Conservation (phyloP, 35 echinoderm and acorn worm genomes). For the Apostichopus californicus region DNA sequence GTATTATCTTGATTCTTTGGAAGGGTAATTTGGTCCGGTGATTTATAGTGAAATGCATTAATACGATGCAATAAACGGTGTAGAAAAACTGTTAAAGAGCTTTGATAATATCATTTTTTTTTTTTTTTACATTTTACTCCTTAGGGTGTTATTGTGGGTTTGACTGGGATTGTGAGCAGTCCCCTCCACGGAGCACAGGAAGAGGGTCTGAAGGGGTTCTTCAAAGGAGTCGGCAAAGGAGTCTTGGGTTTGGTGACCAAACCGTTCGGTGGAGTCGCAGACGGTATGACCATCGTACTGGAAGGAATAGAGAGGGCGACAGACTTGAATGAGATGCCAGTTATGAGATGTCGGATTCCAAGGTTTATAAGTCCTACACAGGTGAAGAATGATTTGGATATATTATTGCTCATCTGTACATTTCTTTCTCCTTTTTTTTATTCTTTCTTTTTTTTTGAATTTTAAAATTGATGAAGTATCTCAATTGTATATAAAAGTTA, state of each 20-base stretch:
- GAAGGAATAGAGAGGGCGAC: constrained; percentile 94
- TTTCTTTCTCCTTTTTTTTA: too few relatives aligned
- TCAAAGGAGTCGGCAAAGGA: constrained; percentile 94
- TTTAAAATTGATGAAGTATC: too few relatives aligned
- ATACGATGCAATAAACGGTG: too few relatives aligned
- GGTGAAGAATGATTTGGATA: constrained; percentile 47
- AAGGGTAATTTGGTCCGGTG: too few relatives aligned
- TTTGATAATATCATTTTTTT: too few relatives aligned
- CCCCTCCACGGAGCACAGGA: constrained; percentile 90
- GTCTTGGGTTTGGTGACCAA: constrained; percentile 84
- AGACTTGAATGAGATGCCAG: constrained; percentile 81
- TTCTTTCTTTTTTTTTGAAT: too few relatives aligned
- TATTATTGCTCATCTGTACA: too few relatives aligned
- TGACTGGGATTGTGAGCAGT: constrained; percentile 75
- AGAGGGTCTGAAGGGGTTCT: constrained; percentile 95
- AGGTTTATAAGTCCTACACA: constrained; percentile 86
- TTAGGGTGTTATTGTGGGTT: constrained; percentile 88
- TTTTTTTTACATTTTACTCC: not conserved
- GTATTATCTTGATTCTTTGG: too few relatives aligned
- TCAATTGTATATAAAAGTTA: too few relatives aligned
- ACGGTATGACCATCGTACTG: constrained; percentile 84
- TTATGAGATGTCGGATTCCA: constrained; percentile 69
- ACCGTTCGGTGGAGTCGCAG: constrained; percentile 82
- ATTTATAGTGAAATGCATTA: too few relatives aligned
- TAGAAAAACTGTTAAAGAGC: too few relatives aligned